Evolutionary conservation across 2,113 vertebrate species (phyloP), one percentile per base, ranked within the genome.

Genomic region (Protomyctophum bolini): DNA sequence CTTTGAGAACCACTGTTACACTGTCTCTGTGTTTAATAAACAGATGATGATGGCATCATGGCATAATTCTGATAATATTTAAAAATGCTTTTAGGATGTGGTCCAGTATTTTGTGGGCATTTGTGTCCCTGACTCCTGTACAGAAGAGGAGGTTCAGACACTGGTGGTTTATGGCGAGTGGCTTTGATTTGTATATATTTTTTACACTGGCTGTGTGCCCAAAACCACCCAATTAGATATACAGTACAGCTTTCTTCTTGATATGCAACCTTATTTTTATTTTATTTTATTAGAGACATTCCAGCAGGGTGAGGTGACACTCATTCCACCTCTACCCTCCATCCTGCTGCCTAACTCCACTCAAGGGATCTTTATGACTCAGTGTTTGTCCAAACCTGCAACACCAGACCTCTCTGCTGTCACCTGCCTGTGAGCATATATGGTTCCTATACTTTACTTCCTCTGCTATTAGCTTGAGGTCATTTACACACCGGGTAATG

Each of bases 51-150:
- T 4, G 4, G 33, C 33, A 33, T 4, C 4, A 33, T 33, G 33
- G n/a, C n/a, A n/a, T n/a, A n/a, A n/a, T n/a, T n/a, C n/a, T 33
- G 33, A 33, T 33, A 33, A 2, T 33, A n/a, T n/a, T 33, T 33
- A 33, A 33, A 33, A 33, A n/a, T 33, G 33, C 33, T 56, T 9
- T 21, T 46, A 96, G 94, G 94, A 82, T 49, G 72, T 76, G 9
- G 50, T 89, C 2, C 85, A 92, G 54, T 95, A 94, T 76, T 93
- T 92, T 50, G 90, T 94, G 76, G 94, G 94, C 1, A 61, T 95
- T 49, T 96, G 96, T 86, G 90, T 96, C 54, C 95, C 95, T 33
- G 90, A 92, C 75, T 95, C 95, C 3, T 96, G 94, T 14, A 15
- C 57, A 0, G 91, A 93, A 70, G 90, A 91, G 6, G 95, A 96